Evolutionary conservation across 2,888 invertebrate species (phyloP), one percentile per base, ranked within the genome.

Genomic region (Megamerina dolium): DNA sequence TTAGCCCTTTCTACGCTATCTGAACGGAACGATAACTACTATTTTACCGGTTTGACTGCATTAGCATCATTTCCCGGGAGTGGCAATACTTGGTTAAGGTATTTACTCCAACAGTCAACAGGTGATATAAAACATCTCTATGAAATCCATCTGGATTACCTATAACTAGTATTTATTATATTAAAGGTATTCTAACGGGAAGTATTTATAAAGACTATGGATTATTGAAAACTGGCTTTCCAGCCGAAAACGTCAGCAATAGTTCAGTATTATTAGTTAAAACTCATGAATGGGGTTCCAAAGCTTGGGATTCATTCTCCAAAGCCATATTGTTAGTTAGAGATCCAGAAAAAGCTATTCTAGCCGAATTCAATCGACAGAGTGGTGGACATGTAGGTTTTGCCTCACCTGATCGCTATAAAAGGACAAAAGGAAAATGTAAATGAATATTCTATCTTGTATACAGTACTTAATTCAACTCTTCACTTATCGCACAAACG

Each of bases 151-250:
- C 26, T 23, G 10, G 10, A 8, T 8, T 23, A 23, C n/a, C 5
- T n/a, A 34, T 20, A 12, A 18, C 30, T 18, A 34, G 9, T 16
- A 12, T 35, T 41, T 29, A 5, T 14, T 30, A 36, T 16, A 17
- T 39, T 62, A n/a, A 58, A 84, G 85, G 87, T 31, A 74, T 83
- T 37, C 73, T 81, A 45, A 87, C 87, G 2, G 88, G 87, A 12
- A 87, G 87, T 39, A 81, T 87, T 27, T 88, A 88, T 69, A 85
- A 84, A 74, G 88, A 88, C 63, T 83, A 83, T 63, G 85, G 86
- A 16, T 73, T 88, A 17, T 67, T 83, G 50, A 80, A 83, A 59
- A 85, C 86, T 57, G 87, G 87, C 1, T 87, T 87, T 62, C 87
- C 87, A 0, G 88, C 82, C 1, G 87, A 87, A 66, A 83, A 81